Percentiles rank a stretch among this genome's conserved stretches.
Evolutionary conservation across 2,888 invertebrate species (phyloP).

Genomic region (Trachelus iudaicus): DNA sequence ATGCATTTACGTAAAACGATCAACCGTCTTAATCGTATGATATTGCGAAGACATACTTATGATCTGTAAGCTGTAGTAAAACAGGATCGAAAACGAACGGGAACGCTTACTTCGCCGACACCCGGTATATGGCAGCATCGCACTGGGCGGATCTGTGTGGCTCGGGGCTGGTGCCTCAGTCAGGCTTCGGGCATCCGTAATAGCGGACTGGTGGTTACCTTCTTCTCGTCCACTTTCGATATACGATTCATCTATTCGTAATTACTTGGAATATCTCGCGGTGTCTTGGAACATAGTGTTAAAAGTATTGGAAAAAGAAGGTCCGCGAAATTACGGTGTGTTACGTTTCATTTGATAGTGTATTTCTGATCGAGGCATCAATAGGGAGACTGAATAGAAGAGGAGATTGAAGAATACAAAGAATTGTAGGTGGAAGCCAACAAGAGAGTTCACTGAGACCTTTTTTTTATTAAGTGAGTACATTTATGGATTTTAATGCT

Average conservation of each 20-base stretch:
- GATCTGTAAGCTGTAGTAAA: neutral
- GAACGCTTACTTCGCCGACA: neutral
- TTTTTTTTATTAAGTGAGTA: neutral
- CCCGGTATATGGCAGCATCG: slow-evolving; percentile 3
- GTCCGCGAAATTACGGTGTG: neutral
- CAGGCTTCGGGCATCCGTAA: slow-evolving; percentile 57
- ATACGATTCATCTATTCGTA: neutral
- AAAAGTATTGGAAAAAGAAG: slow-evolving; percentile 15
- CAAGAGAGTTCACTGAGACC: neutral
- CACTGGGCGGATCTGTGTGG: slow-evolving; percentile 10
- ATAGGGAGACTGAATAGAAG: neutral
- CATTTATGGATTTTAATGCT: neutral
- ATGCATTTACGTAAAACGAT: neutral
- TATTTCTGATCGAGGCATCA: neutral
- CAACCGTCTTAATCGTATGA: neutral
- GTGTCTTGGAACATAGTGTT: slow-evolving; percentile 38
- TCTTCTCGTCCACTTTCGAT: neutral
- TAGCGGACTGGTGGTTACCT: slow-evolving; percentile 35
- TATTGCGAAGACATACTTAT: neutral
- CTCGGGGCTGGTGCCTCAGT: slow-evolving; percentile 50
- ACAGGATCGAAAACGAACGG: neutral
- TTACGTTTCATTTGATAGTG: neutral
- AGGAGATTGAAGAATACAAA: neutral
- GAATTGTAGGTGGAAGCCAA: neutral
- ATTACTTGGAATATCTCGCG: slow-evolving; percentile 27